Evolutionary conservation across 1,140 invertebrate species (phyloP), one percentile per base, ranked within the genome.

Genomic region (Octopus bimaculoides): DNA sequence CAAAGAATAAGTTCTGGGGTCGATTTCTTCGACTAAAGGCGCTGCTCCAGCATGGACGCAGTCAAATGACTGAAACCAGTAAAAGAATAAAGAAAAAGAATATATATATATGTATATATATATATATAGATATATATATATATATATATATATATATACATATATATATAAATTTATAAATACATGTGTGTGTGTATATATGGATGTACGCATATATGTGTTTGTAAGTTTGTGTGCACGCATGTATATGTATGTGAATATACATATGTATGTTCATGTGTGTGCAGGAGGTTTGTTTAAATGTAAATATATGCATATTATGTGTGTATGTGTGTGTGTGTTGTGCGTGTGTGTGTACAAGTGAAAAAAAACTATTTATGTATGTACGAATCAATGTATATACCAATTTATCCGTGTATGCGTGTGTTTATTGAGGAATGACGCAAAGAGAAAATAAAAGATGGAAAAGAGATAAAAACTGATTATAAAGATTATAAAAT

Each of bases 111-210:
- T 4, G 4, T 4, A 17, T 4, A 17, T 61, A 17, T 61, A 17
- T 61, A 17, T 61, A 17, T 61, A 12, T 17, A 12, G 1, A 17
- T 9, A 71, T 71, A 6, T 12, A 8, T 12, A 17, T n/a, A 20
- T 12, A 17, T 71, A 69, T 69, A 69, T 69, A 69, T 69, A 69
- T 69, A 69, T 69, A 69, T 69, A 69, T 69, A 69, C 20, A 69
- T 69, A 69, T 69, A 69, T 69, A 69, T 69, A 69, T 69, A 69
- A n/a, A 69, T 5, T 9, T 61, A 61, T 61, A 61, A 9, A 61
- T 61, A 61, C 17, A 61, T 61, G 17, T 61, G 17, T 9, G 17
- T 61, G 17, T 61, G 17, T 61, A 61, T 61, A 61, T 61, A 61
- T 61, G 17, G 7, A 61, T 61, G 17, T 17, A 61, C 17, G 17